phyloP scores from a whole-genome alignment of 2,888 invertebrate genomes.

The Leptarthrus brevirostris region DNA sequence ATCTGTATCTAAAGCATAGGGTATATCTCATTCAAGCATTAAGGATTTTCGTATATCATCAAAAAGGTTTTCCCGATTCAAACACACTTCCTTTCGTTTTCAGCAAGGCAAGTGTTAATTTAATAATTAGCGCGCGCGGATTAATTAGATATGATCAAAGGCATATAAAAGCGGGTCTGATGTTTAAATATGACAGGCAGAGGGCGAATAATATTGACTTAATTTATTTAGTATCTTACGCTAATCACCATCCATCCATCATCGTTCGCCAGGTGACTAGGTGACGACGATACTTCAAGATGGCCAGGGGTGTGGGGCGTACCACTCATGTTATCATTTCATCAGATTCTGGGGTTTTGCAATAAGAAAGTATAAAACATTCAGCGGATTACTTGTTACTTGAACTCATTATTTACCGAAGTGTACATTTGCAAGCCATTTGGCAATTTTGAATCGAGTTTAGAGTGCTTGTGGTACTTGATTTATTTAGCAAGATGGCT shows the following conservation, averaged over 20 bases:
- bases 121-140: conserved; percentile 53
- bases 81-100: conserved; percentile 21
- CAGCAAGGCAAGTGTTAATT: conserved; percentile 54
- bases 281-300: conserved; percentile 14
- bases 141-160: conserved; percentile 55
- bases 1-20: too few species aligned
- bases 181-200: conserved; percentile 44
- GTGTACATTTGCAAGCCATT: conserved; percentile 29
- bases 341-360: neutral
- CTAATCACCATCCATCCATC: conserved; percentile 27
- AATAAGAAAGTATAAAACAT: conserved; percentile 23
- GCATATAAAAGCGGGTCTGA: conserved; percentile 48
- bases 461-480: neutral
- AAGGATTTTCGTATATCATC: conserved; percentile 8
- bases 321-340: conserved; percentile 12
- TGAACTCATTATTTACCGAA: neutral
- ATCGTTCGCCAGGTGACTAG: conserved; percentile 1
- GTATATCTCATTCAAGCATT: neutral
- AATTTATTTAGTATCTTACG: conserved; percentile 43
- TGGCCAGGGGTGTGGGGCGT: conserved; percentile 8
- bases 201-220: conserved; percentile 44
- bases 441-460: neutral
- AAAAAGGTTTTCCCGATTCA: conserved; percentile 14
- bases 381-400: neutral
- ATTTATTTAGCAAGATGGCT: neutral